phyloP scores from a whole-genome alignment of 1,140 invertebrate genomes.

The Ceratoteleas bidentatus region DNA sequence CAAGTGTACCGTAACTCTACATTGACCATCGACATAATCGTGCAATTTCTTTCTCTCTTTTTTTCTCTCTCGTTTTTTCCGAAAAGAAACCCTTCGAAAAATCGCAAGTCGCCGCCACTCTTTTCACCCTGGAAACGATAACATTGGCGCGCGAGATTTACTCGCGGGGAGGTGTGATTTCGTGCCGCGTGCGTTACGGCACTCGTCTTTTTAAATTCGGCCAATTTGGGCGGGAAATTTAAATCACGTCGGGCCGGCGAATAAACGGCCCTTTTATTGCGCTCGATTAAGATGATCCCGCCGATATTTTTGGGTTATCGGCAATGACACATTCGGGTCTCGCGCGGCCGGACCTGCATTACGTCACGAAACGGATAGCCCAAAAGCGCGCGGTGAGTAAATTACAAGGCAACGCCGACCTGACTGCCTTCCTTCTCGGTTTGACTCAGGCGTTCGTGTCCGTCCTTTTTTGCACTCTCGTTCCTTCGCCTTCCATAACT shows the following conservation, averaged over 20 bases:
- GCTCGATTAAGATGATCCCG: slow-evolving; percentile 47
- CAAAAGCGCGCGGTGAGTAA: slow-evolving; percentile 79
- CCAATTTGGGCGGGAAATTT: slow-evolving; percentile 13
- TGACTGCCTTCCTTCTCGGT: slow-evolving; percentile 55
- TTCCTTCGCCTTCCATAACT: slow-evolving; percentile 59
- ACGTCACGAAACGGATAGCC: slow-evolving; percentile 77
- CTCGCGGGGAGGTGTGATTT: too few relatives aligned
- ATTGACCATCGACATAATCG: too few relatives aligned
- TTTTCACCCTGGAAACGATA: too few relatives aligned
- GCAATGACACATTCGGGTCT: slow-evolving; percentile 70
- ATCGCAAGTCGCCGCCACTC: too few relatives aligned
- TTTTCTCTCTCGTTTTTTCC: too few relatives aligned
- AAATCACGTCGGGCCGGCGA: slow-evolving; percentile 10
- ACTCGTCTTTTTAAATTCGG: not conserved
- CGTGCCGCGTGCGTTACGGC: too few relatives aligned
- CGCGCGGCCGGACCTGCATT: slow-evolving; percentile 74
- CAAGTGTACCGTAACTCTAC: too few relatives aligned
- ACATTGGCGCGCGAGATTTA: too few relatives aligned
- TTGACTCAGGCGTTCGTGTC: slow-evolving; percentile 28
- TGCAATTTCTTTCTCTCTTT: too few relatives aligned
- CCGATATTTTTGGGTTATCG: slow-evolving; percentile 49
- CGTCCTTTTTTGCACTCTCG: slow-evolving; percentile 50
- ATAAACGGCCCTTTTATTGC: slow-evolving; percentile 35
- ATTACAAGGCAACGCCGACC: slow-evolving; percentile 78
- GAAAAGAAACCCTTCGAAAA: too few relatives aligned